Percentiles rank a stretch among this genome's conserved stretches.
Conservation (phyloP, 2,888 invertebrate genomes). For the Hirtodrosophila trivittata region DNA sequence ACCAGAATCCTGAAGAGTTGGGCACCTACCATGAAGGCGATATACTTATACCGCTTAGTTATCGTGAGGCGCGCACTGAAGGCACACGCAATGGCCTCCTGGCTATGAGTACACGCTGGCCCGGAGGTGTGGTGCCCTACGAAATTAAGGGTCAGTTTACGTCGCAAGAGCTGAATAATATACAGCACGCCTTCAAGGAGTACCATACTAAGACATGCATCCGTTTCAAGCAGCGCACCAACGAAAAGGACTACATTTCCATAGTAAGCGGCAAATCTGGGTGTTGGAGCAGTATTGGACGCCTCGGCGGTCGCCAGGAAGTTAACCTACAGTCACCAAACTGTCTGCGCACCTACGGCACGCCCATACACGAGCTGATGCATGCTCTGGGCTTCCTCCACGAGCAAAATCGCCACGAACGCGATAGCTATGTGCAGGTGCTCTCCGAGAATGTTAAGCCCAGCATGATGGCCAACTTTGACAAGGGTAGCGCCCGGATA, state of each 20-base stretch:
- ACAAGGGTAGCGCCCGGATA: conserved; percentile 85
- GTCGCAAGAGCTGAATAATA: conserved; percentile 85
- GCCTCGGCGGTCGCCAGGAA: conserved; percentile 86
- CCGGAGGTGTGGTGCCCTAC: conserved; percentile 88
- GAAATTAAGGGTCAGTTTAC: conserved; percentile 87
- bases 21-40: conserved; percentile 92
- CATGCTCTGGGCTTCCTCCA: conserved; percentile 92
- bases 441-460: conserved; percentile 87
- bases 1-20: conserved; percentile 90
- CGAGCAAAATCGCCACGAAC: conserved; percentile 91
- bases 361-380: conserved; percentile 91
- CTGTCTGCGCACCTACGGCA: conserved; percentile 89
- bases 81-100: conserved; percentile 86
- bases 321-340: conserved; percentile 90
- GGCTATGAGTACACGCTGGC: conserved; percentile 86
- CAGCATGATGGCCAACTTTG: conserved; percentile 88
- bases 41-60: conserved; percentile 86
- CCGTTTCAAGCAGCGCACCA: conserved; percentile 87
- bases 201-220: conserved; percentile 90
- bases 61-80: conserved; percentile 43
- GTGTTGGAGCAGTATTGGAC: conserved; percentile 92
- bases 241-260: conserved; percentile 88
- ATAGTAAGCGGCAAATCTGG: conserved; percentile 88
- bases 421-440: conserved; percentile 88
- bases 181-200: conserved; percentile 88